Conservation (phyloP, 1,140 invertebrate genomes). For the Drosophila nebulosa region DNA sequence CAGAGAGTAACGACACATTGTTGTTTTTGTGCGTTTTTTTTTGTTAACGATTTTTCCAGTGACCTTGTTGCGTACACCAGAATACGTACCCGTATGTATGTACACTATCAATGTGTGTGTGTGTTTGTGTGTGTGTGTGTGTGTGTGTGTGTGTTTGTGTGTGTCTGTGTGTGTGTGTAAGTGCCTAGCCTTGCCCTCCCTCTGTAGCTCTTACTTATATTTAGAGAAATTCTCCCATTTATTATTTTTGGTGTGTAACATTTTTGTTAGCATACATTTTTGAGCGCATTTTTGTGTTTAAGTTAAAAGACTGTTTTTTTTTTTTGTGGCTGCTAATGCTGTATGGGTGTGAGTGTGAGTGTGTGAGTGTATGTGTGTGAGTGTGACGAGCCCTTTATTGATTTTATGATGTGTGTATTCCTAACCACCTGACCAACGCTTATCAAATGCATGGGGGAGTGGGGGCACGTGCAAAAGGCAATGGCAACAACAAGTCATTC, state of each 20-base stretch:
- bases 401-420: constrained; percentile 47
- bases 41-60: constrained; percentile 81
- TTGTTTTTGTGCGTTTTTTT: constrained; percentile 31
- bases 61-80: constrained; percentile 80
- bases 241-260: constrained; percentile 26
- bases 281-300: constrained; percentile 18
- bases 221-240: constrained; percentile 7
- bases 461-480: constrained; percentile 51
- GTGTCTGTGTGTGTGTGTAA: constrained; percentile 43
- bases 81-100: constrained; percentile 28
- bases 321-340: constrained; percentile 22
- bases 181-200: constrained; percentile 61
- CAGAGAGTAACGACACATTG: constrained; percentile 35
- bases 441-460: background rate
- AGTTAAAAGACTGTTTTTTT: background rate
- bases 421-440: background rate
- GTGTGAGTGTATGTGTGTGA: constrained; percentile 10
- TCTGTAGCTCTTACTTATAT: background rate
- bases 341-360: constrained; percentile 16
- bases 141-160: constrained; percentile 33
- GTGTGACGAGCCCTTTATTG: constrained; percentile 69
- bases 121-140: constrained; percentile 13
- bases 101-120: constrained; percentile 8
- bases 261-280: constrained; percentile 62
- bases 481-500: constrained; percentile 60